These are phyloP conservation scores for Symphodus melops DNA, from an alignment of 2,113 vertebrate genomes.

Conservation along the genomic window DNA sequence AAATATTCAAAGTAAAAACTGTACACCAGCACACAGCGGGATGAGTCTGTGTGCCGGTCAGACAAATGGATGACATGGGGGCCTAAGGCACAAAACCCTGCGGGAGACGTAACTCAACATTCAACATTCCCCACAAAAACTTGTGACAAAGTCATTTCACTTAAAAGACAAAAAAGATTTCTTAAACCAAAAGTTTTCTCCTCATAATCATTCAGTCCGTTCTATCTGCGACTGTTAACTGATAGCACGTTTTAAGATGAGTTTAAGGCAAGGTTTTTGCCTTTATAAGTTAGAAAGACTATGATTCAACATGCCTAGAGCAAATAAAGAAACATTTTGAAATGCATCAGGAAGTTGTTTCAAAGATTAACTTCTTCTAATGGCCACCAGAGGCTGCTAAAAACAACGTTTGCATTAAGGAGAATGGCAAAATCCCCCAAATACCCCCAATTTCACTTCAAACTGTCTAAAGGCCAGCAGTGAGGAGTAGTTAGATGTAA, in stretches of 20 bases:
- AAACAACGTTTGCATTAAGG: neutral
- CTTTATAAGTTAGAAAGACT: neutral
- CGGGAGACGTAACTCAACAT: neutral
- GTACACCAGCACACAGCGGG: conserved; percentile 40
- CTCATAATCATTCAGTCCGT: neutral
- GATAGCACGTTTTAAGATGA: too few species aligned
- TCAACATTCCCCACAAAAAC: neutral
- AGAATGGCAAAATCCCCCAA: neutral
- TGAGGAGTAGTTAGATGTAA: neutral
- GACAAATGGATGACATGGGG: neutral
- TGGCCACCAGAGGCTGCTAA: conserved; percentile 11
- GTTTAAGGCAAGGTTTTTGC: neutral
- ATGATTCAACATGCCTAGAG: neutral
- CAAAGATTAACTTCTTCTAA: conserved; percentile 2
- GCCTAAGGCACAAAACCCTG: conserved; percentile 12
- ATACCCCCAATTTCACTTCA: neutral
- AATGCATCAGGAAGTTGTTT: neutral
- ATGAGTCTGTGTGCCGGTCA: conserved; percentile 9
- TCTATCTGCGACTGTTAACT: neutral
- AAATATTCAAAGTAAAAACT: conserved; percentile 71
- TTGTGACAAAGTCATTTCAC: neutral
- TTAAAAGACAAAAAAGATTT: neutral
- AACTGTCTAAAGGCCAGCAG: neutral
- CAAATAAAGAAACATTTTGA: neutral
- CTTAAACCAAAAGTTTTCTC: neutral